phyloP scores from a whole-genome alignment of 2,797 vertebrate species.

The Furcifer pardalis region DNA sequence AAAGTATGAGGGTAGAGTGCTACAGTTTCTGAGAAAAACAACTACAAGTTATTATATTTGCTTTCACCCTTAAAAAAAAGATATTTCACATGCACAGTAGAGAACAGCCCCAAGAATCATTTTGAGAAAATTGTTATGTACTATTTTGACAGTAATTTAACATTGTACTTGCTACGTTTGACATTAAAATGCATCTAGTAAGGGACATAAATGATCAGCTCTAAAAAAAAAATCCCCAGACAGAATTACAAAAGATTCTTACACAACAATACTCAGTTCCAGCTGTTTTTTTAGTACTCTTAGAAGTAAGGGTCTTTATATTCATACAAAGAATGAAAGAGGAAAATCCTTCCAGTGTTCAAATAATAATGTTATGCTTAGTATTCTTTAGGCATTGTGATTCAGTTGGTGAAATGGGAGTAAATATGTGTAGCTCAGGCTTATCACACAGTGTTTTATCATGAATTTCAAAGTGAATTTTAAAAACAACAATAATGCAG shows the following conservation, averaged over 20 bases:
- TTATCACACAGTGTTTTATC: slow-evolving; percentile 30
- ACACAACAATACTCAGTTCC: slow-evolving; percentile 4
- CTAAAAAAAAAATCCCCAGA: no score
- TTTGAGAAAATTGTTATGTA: slow-evolving; percentile 49
- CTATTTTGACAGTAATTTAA: slow-evolving; percentile 50
- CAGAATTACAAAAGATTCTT: slow-evolving; percentile 22
- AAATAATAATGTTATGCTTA: slow-evolving; percentile 18
- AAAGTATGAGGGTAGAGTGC: slow-evolving; percentile 13
- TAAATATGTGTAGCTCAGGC: slow-evolving; percentile 18
- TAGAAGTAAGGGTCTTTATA: slow-evolving; percentile 31
- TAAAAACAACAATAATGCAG: slow-evolving; percentile 1
- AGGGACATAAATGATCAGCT: slow-evolving; percentile 46
- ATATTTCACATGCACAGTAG: slow-evolving; percentile 15
- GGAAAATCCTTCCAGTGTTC: slow-evolving; percentile 30
- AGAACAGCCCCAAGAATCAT: slow-evolving; percentile 30
- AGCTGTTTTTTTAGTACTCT: slow-evolving; percentile 30
- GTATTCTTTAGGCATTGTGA: slow-evolving; percentile 12
- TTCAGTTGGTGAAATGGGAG: slow-evolving; percentile 24
- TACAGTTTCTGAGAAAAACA: background rate
- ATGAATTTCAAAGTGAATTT: slow-evolving; percentile 38
- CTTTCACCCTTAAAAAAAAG: background rate
- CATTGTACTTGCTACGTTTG: slow-evolving; percentile 54
- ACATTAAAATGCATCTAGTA: slow-evolving; percentile 50
- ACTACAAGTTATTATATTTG: background rate
- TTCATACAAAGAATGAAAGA: slow-evolving; percentile 43